These are phyloP conservation scores for Protobothrops flavoviridis DNA, from an alignment of 2,113 vertebrate genomes.

Conservation along the genomic window DNA sequence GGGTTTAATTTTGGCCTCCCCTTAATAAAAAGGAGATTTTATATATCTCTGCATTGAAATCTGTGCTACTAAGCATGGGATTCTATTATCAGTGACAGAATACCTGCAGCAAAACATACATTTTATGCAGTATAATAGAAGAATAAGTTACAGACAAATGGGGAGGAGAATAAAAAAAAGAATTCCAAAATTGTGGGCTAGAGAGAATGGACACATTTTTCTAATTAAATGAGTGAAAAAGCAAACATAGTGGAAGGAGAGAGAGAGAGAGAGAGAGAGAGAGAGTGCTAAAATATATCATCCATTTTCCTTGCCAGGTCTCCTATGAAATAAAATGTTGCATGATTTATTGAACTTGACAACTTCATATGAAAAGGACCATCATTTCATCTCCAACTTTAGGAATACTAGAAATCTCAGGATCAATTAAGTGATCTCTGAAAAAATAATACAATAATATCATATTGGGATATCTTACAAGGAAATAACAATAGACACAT, in stretches of 20 bases:
- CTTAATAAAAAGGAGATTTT: background rate
- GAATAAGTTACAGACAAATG: background rate
- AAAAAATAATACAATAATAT: background rate
- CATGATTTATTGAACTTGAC: slow-evolving; percentile 4
- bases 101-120: background rate
- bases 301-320: background rate
- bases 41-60: background rate
- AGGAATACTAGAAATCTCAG: background rate
- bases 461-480: background rate
- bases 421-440: background rate
- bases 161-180: background rate
- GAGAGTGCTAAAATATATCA: background rate
- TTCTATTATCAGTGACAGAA: background rate
- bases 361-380: background rate
- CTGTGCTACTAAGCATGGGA: background rate
- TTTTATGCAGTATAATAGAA: background rate
- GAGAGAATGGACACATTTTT: background rate
- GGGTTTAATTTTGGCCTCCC: background rate
- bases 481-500: background rate
- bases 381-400: background rate
- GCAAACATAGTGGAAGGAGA: background rate
- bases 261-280: too few relatives aligned
- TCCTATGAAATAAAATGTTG: background rate
- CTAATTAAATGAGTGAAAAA: background rate
- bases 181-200: background rate